A percentile compares a stretch with the other conserved stretches of the same genome.
These are phyloP conservation scores for Papilio machaon DNA, from an alignment of 1,140 invertebrate species.

Conservation along the genomic window DNA sequence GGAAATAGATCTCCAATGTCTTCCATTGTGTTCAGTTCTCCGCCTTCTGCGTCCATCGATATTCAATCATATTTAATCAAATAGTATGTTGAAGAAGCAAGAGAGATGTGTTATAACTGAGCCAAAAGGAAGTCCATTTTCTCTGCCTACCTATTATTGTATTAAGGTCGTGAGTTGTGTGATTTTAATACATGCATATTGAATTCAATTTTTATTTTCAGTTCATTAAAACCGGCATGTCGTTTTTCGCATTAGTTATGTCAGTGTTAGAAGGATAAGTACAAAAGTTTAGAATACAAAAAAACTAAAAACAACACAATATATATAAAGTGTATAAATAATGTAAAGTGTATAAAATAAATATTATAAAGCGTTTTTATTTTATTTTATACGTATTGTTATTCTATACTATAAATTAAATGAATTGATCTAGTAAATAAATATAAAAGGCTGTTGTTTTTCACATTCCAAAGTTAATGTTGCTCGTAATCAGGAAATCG, in stretches of 20 bases:
- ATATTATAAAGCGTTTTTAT: too few species aligned
- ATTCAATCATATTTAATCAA: too few species aligned
- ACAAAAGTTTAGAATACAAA: neutral
- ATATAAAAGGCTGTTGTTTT: neutral
- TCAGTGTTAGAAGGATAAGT: constrained; percentile 63
- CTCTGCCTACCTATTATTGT: neutral
- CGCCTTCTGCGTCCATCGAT: too few species aligned
- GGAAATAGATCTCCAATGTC: too few species aligned
- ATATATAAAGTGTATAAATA: too few species aligned
- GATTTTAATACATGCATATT: constrained; percentile 3
- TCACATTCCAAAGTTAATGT: neutral
- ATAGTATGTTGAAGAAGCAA: too few species aligned
- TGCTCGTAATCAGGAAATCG: constrained; percentile 2
- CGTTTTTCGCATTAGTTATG: constrained; percentile 74
- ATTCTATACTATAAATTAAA: neutral
- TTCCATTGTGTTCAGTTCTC: too few species aligned
- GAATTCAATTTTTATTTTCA: constrained; percentile 51
- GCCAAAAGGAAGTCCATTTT: neutral
- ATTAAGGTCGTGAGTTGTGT: neutral
- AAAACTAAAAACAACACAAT: neutral
- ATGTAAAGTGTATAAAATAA: too few species aligned
- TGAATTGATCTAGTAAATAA: neutral
- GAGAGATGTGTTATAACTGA: too few species aligned
- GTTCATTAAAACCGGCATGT: constrained; percentile 72
- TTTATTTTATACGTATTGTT: too few species aligned